Percentiles rank a stretch among this genome's conserved stretches.
phyloP scores from a whole-genome alignment of 2,113 vertebrate genomes.

The Poecile atricapillus region DNA sequence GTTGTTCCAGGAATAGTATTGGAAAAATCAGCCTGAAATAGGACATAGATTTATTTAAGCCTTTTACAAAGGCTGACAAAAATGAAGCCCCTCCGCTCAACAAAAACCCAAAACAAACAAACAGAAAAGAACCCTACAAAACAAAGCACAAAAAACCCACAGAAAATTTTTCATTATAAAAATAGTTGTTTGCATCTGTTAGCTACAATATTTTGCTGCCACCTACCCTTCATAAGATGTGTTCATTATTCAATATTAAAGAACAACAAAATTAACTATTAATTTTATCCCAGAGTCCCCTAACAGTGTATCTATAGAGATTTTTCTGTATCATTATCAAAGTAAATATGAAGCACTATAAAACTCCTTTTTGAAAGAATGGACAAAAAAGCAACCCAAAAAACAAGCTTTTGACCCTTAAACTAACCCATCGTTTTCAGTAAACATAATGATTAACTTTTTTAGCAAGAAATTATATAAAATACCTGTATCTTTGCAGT shows the following conservation, averaged over 20 bases:
- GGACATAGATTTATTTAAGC: not conserved
- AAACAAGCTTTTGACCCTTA: not conserved
- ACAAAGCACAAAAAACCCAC: not conserved
- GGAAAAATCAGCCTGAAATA: constrained; percentile 80
- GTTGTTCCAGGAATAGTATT: constrained; percentile 75
- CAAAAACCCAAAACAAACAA: not conserved
- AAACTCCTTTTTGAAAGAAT: not conserved
- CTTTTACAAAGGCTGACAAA: not conserved
- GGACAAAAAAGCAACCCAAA: not conserved
- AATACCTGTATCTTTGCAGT: constrained; percentile 77
- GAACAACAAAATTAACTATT: constrained; percentile 16
- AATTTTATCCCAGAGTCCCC: not conserved
- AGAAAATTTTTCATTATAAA: not conserved
- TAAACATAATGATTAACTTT: not conserved
- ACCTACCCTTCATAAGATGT: not conserved
- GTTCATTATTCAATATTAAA: not conserved
- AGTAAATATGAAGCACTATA: not conserved
- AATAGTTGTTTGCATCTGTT: not conserved
- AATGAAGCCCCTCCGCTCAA: not conserved
- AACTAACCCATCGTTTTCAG: not conserved
- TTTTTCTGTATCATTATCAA: not conserved
- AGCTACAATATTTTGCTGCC: not conserved
- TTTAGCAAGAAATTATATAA: not conserved
- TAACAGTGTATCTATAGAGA: not conserved
- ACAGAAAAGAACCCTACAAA: not conserved